A percentile compares a stretch with the other conserved stretches of the same genome.
These are phyloP conservation scores for Anhinga rufa DNA, from an alignment of 2,113 vertebrate species.

Conservation along the genomic window DNA sequence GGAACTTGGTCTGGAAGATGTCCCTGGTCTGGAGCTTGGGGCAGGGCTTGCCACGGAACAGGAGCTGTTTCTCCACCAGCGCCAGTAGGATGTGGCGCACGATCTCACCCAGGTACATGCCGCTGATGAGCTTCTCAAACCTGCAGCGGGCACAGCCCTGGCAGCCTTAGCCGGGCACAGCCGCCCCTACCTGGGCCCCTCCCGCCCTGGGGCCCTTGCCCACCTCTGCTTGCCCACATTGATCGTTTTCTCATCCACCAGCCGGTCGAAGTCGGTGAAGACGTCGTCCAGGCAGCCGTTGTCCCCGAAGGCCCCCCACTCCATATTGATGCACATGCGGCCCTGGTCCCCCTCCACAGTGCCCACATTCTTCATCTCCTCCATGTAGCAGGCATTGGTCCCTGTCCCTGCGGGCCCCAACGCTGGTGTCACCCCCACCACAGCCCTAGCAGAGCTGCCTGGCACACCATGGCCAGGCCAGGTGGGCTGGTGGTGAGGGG, in stretches of 20 bases:
- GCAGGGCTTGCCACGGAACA: conserved; percentile 61
- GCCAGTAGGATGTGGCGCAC: conserved; percentile 72
- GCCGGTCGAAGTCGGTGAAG: conserved; percentile 57
- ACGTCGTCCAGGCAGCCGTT: conserved; percentile 57
- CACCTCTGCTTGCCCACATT: conserved; percentile 75
- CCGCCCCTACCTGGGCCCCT: fast-evolving
- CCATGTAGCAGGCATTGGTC: conserved; percentile 81
- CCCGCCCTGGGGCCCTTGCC: neutral
- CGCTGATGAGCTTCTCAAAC: conserved; percentile 80
- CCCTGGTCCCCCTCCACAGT: conserved; percentile 40
- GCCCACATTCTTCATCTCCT: conserved; percentile 71
- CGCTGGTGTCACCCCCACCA: neutral
- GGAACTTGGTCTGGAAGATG: conserved; percentile 76
- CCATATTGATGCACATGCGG: conserved; percentile 79
- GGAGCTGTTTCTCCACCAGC: conserved; percentile 42
- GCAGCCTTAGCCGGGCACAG: neutral
- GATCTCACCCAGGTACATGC: conserved; percentile 79
- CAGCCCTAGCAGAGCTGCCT: neutral
- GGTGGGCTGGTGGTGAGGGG: neutral
- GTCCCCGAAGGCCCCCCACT: conserved; percentile 80
- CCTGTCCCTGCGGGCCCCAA: conserved; percentile 61
- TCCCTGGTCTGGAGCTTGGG: conserved; percentile 54
- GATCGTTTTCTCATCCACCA: conserved; percentile 68
- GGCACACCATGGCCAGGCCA: neutral
- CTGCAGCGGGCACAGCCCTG: conserved; percentile 3